These are phyloP conservation scores for Stomatorhinus ivindoensis DNA, from an alignment of 2,113 vertebrate species.

Conservation along the genomic window DNA sequence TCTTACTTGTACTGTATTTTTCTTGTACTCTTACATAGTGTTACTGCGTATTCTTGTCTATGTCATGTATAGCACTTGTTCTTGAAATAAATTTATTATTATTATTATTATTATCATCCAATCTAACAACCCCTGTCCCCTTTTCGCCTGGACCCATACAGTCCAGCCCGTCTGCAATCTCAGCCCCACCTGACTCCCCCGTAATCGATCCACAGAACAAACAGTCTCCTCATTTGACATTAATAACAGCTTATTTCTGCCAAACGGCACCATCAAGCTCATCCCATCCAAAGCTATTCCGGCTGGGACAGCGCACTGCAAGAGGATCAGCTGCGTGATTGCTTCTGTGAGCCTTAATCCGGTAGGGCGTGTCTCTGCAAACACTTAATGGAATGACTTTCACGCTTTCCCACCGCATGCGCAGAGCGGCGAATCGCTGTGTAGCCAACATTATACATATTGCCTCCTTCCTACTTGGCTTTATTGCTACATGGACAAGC, in stretches of 20 bases:
- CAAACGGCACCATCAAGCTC: background rate
- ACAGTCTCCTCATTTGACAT: background rate
- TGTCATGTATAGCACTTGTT: background rate
- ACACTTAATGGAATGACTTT: slow-evolving; percentile 21
- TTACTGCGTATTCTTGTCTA: background rate
- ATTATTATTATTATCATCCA: background rate
- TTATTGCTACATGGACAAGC: slow-evolving; percentile 22
- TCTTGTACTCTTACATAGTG: background rate
- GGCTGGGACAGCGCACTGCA: background rate
- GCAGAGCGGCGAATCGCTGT: background rate
- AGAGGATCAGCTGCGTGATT: background rate
- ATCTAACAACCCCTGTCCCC: background rate
- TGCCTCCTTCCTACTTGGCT: background rate
- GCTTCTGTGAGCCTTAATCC: background rate
- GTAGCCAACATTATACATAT: slow-evolving; percentile 6
- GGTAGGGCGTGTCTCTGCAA: background rate
- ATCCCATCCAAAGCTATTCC: background rate
- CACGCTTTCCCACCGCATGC: background rate
- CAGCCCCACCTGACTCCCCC: background rate
- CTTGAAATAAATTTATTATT: background rate
- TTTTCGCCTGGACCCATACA: background rate
- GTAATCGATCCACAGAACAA: background rate
- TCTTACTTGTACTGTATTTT: background rate
- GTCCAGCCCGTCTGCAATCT: background rate
- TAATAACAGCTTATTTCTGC: background rate